Conservation (phyloP, 2,113 vertebrate species). For the Carettochelys insculpta region DNA sequence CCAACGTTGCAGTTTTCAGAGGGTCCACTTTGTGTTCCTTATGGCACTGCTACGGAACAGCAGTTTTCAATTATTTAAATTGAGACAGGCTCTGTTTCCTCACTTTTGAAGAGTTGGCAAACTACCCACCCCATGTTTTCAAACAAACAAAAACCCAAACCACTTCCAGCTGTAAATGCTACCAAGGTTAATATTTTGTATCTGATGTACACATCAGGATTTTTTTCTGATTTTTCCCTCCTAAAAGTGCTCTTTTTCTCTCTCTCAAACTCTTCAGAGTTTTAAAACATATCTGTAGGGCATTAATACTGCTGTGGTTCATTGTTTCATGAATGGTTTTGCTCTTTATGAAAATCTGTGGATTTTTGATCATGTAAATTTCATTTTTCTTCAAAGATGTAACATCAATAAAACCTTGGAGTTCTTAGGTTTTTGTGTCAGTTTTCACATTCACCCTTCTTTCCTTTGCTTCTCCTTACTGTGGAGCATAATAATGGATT, state of each 20-base stretch:
- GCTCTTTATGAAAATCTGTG: slow-evolving; percentile 60
- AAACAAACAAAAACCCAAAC: neutral
- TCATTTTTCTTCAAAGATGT: slow-evolving; percentile 59
- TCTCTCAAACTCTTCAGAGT: neutral
- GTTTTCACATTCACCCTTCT: slow-evolving; percentile 1
- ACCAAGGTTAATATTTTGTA: neutral
- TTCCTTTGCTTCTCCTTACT: neutral
- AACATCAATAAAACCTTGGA: slow-evolving; percentile 61
- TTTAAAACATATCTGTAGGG: slow-evolving; percentile 42
- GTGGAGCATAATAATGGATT: neutral
- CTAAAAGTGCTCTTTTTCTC: slow-evolving; percentile 10
- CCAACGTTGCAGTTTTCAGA: slow-evolving; percentile 19
- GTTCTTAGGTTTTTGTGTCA: slow-evolving; percentile 46
- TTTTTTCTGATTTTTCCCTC: neutral
- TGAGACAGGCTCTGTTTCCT: slow-evolving; percentile 21
- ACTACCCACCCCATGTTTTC: neutral
- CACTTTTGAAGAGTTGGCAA: slow-evolving; percentile 12
- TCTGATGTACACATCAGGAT: neutral
- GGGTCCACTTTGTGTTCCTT: neutral
- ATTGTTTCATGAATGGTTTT: slow-evolving; percentile 72
- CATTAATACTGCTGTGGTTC: slow-evolving; percentile 52
- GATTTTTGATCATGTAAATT: slow-evolving; percentile 51
- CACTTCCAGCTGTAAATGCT: neutral
- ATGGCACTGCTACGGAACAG: slow-evolving; percentile 1
- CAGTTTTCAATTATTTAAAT: slow-evolving; percentile 18